These are phyloP conservation scores for Anthonomus grandis DNA, from an alignment of 1,140 invertebrate genomes.

Conservation along the genomic window DNA sequence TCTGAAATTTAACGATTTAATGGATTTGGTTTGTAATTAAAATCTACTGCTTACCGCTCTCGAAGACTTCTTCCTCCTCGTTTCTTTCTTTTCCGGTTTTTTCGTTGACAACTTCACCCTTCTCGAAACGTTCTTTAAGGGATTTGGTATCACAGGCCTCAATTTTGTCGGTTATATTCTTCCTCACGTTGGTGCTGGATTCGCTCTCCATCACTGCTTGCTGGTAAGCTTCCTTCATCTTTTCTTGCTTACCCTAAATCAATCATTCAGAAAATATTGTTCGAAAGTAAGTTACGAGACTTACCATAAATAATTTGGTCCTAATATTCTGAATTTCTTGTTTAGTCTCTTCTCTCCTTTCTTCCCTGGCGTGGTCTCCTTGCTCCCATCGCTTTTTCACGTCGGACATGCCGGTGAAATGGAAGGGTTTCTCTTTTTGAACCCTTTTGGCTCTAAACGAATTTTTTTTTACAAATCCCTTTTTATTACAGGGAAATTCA, in stretches of 20 bases:
- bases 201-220: slow-evolving; percentile 78
- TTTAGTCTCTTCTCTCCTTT: slow-evolving; percentile 75
- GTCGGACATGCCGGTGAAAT: slow-evolving; percentile 80
- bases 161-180: slow-evolving; percentile 40
- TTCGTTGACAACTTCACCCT: slow-evolving; percentile 67
- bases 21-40: too few species aligned
- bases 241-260: slow-evolving; percentile 76
- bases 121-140: slow-evolving; percentile 81
- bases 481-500: too few species aligned
- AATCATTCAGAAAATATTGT: neutral
- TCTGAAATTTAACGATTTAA: too few species aligned
- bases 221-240: slow-evolving; percentile 89
- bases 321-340: slow-evolving; percentile 84
- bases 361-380: slow-evolving; percentile 62
- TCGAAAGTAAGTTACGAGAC: too few species aligned
- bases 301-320: slow-evolving; percentile 76
- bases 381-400: slow-evolving; percentile 76
- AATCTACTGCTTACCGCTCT: slow-evolving; percentile 76
- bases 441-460: slow-evolving; percentile 45
- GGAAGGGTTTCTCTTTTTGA: slow-evolving; percentile 68
- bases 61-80: slow-evolving; percentile 71
- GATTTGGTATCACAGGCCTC: slow-evolving; percentile 62
- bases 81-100: slow-evolving; percentile 52
- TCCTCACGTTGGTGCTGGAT: slow-evolving; percentile 41
- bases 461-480: too few species aligned